phyloP scores from a whole-genome alignment of 2,888 invertebrate species.

The Dendrolimus pini region DNA sequence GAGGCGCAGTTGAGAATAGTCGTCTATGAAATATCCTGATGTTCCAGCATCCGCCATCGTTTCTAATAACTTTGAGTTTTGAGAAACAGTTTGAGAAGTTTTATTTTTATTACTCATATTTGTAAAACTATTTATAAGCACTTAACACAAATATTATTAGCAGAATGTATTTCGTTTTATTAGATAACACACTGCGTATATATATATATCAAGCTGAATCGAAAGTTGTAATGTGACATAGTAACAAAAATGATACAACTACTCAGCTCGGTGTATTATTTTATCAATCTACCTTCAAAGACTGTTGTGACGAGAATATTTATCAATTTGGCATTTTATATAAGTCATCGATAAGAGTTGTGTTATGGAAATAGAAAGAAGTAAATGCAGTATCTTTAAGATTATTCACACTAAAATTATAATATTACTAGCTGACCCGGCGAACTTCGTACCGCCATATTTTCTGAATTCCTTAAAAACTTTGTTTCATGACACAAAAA shows the following conservation, averaged over 20 bases:
- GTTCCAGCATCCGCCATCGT: constrained; percentile 4
- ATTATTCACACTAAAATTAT: too few relatives aligned
- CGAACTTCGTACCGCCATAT: too few relatives aligned
- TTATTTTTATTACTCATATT: neutral
- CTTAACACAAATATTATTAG: neutral
- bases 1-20: constrained; percentile 46
- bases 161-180: neutral
- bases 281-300: neutral
- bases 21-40: constrained; percentile 34
- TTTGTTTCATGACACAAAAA: too few relatives aligned
- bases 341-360: too few relatives aligned
- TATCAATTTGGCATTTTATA: too few relatives aligned
- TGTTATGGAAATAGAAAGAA: too few relatives aligned
- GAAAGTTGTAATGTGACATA: neutral
- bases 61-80: neutral
- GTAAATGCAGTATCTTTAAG: too few relatives aligned
- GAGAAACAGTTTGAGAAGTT: too few relatives aligned
- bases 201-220: neutral
- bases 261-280: neutral
- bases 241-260: neutral
- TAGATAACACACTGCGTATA: neutral
- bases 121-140: constrained; percentile 2
- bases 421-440: too few relatives aligned
- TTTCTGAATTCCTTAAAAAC: too few relatives aligned
- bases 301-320: too few relatives aligned